A percentile compares a stretch with the other conserved stretches of the same genome.
Evolutionary conservation across 2,797 vertebrate genomes (phyloP).

Genomic region (Clarias platycephalus): DNA sequence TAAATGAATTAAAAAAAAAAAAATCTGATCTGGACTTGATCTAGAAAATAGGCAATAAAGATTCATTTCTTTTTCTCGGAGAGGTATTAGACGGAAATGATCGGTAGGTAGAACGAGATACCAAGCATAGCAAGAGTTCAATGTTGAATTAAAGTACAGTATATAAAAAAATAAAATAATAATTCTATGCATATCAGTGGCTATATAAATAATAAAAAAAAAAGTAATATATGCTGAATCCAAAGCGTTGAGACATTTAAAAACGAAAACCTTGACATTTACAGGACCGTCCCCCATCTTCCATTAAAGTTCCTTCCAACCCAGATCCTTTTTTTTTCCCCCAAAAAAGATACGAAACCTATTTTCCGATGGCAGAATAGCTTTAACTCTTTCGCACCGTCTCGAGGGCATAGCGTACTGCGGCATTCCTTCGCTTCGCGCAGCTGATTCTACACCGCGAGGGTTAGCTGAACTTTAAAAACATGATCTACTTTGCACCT

Average conservation of each 20-base stretch:
- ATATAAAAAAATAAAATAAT: not conserved
- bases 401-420: conserved; percentile 48
- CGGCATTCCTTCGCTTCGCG: conserved; percentile 29
- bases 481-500: conserved; percentile 26
- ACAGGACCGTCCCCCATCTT: conserved; percentile 43
- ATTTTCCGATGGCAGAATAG: conserved; percentile 53
- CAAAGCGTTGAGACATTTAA: not conserved
- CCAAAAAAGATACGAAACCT: conserved; percentile 46
- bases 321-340: conserved; percentile 32
- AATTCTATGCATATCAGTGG: not conserved
- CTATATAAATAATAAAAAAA: not conserved
- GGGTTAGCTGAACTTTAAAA: not conserved
- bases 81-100: not conserved
- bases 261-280: conserved; percentile 53
- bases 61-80: not conserved
- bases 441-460: not conserved
- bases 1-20: conserved; percentile 12
- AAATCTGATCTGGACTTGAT: not conserved
- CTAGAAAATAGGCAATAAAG: not conserved
- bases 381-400: conserved; percentile 41
- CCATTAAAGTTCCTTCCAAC: conserved; percentile 38
- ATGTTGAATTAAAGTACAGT: too few relatives aligned
- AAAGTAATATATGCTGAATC: not conserved
- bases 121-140: not conserved
- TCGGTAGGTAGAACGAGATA: not conserved